These are phyloP conservation scores for Xanthia icteritia DNA, from an alignment of 2,888 invertebrate genomes.

Conservation along the genomic window DNA sequence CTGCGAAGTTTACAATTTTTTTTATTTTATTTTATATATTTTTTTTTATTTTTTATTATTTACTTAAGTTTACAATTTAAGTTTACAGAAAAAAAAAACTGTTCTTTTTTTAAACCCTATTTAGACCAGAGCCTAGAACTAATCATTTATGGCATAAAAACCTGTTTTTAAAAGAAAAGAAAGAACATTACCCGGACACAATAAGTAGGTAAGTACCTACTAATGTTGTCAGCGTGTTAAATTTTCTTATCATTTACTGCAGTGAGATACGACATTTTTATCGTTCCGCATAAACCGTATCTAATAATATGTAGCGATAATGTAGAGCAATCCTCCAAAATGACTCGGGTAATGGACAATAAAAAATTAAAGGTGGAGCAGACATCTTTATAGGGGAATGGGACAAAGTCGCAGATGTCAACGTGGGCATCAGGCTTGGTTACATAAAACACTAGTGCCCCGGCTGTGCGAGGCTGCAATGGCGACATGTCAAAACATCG, in stretches of 20 bases:
- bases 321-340: conserved; percentile 30
- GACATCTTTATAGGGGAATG: not conserved
- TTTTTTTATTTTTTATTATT: too few relatives aligned
- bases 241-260: conserved; percentile 50
- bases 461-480: not conserved
- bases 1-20: too few relatives aligned
- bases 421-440: not conserved
- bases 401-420: not conserved
- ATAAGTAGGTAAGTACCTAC: not conserved
- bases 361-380: conserved; percentile 10
- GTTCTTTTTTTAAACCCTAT: too few relatives aligned
- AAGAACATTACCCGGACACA: not conserved
- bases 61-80: too few relatives aligned
- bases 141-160: not conserved
- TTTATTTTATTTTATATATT: too few relatives aligned
- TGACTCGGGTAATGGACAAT: conserved; percentile 8
- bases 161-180: not conserved
- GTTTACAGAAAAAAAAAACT: too few relatives aligned
- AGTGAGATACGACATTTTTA: conserved; percentile 55
- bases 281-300: conserved; percentile 51
- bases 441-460: too few relatives aligned
- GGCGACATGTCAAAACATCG: not conserved
- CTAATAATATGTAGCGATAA: conserved; percentile 44
- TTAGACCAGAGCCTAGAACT: not conserved
- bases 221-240: conserved; percentile 17